Evolutionary conservation across 2,113 vertebrate species (phyloP).

Genomic region (Lophochroa leadbeateri): DNA sequence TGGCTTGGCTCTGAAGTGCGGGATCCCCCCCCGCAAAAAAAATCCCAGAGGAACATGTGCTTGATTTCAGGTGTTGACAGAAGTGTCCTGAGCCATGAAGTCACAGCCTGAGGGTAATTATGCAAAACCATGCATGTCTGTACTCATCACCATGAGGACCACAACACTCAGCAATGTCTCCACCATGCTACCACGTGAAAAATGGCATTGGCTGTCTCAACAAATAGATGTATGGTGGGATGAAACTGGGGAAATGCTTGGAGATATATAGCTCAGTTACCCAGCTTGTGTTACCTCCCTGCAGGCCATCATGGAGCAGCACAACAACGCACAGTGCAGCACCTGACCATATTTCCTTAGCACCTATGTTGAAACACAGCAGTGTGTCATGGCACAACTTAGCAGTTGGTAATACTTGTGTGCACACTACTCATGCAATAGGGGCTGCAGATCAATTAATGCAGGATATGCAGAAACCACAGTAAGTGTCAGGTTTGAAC

Average conservation of each 20-base stretch:
- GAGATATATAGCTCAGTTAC: not conserved
- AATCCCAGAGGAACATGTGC: not conserved
- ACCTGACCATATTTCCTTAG: not conserved
- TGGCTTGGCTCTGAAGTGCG: not conserved
- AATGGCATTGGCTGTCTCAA: not conserved
- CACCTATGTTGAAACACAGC: fast-evolving
- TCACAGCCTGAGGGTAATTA: not conserved
- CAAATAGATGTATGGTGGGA: not conserved
- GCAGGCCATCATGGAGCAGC: not conserved
- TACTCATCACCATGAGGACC: not conserved
- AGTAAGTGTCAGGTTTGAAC: not conserved
- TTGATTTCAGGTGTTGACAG: not conserved
- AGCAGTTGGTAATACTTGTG: not conserved
- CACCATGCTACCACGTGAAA: not conserved
- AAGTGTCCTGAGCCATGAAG: not conserved
- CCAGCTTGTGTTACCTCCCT: not conserved
- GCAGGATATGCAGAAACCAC: not conserved
- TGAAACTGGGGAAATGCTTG: not conserved
- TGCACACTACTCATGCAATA: not conserved
- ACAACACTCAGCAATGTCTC: not conserved
- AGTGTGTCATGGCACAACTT: not conserved
- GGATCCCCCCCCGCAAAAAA: not conserved
- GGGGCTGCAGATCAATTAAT: not conserved
- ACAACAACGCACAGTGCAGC: not conserved
- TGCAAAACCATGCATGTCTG: not conserved